Evolutionary conservation across 1,140 invertebrate genomes (phyloP).

Genomic region (Paraescarpia echinospica): DNA sequence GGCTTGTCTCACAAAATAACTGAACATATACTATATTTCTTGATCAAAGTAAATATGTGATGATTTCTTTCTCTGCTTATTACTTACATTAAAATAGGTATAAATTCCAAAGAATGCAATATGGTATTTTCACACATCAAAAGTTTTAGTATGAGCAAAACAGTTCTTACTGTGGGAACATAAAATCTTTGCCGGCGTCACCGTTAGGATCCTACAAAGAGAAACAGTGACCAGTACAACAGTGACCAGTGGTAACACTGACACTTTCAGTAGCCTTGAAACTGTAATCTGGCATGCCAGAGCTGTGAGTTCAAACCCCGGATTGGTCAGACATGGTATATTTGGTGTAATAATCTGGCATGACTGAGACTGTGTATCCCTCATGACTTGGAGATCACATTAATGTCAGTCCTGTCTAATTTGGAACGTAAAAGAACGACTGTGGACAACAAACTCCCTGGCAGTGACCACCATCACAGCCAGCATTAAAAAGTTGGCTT

Average conservation of each 20-base stretch:
- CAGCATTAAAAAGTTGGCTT: too few relatives aligned
- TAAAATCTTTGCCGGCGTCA: conserved; percentile 37
- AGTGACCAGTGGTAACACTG: background rate
- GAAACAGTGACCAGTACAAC: background rate
- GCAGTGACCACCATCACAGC: too few relatives aligned
- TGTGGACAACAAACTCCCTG: too few relatives aligned
- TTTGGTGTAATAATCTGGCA: too few relatives aligned
- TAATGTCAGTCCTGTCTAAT: too few relatives aligned
- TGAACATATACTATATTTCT: background rate
- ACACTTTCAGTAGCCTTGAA: too few relatives aligned
- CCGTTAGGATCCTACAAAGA: conserved; percentile 46
- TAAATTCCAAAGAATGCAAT: background rate
- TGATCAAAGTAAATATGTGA: too few relatives aligned
- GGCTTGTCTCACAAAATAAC: background rate
- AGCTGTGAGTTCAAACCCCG: too few relatives aligned
- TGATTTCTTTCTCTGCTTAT: background rate
- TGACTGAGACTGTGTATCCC: background rate
- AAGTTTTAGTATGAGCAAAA: background rate
- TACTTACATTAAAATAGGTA: background rate
- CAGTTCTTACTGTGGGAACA: conserved; percentile 25
- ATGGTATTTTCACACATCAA: background rate
- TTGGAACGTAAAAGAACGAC: too few relatives aligned
- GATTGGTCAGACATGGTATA: too few relatives aligned
- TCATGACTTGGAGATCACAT: too few relatives aligned
- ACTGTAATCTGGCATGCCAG: too few relatives aligned